Conservation (phyloP, 2,797 vertebrate species). For the Luscinia luscinia region DNA sequence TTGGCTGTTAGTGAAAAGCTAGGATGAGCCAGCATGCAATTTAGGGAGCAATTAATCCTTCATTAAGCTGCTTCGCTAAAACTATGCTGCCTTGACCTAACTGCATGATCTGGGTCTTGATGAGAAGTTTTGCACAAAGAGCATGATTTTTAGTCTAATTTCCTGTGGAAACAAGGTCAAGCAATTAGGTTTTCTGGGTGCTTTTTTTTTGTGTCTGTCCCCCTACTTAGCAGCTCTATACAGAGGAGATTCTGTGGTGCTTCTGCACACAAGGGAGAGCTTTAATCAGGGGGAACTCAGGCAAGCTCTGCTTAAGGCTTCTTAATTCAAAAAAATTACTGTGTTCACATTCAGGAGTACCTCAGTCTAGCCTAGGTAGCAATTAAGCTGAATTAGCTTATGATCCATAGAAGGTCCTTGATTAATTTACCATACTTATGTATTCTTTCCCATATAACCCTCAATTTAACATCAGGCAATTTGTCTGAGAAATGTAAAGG, state of each 20-base stretch:
- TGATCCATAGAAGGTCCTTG: not conserved
- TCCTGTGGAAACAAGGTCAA: constrained; percentile 59
- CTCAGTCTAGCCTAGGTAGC: not conserved
- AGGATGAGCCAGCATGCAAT: constrained; percentile 36
- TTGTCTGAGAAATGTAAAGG: not conserved
- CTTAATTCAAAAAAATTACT: not conserved
- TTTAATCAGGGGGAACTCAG: not conserved
- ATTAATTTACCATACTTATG: not conserved
- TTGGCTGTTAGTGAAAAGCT: constrained; percentile 19
- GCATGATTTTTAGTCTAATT: constrained; percentile 49
- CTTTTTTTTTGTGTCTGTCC: not conserved
- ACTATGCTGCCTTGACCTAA: constrained; percentile 38
- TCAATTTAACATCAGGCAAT: not conserved
- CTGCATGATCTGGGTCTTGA: constrained; percentile 46
- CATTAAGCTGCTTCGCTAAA: constrained; percentile 38
- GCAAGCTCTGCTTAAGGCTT: not conserved
- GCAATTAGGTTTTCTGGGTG: constrained; percentile 45
- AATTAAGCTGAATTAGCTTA: not conserved
- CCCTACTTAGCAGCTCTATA: not conserved
- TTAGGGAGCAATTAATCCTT: constrained; percentile 56
- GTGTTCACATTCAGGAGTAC: not conserved
- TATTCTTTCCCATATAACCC: not conserved
- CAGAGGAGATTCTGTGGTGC: not conserved
- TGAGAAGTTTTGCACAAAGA: constrained; percentile 50
- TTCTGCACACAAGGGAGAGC: not conserved